Percentiles rank a stretch among this genome's conserved stretches.
Conservation (phyloP, 2,888 invertebrate species). For the Ecdyonurus torrentis region DNA sequence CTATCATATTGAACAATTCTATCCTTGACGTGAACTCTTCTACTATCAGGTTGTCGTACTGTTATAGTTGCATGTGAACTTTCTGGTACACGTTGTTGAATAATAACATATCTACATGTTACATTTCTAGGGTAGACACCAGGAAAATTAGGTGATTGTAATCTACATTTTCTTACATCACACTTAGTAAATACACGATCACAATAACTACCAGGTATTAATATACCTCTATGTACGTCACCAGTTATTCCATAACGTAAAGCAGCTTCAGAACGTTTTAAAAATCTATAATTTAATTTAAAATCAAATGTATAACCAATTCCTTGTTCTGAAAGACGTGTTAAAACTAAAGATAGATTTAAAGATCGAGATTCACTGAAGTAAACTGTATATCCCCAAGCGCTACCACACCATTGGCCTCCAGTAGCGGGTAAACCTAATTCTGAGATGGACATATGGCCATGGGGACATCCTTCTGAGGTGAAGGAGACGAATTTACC, state of each 20-base stretch:
- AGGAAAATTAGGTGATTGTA: slow-evolving; percentile 80
- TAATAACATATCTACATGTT: slow-evolving; percentile 60
- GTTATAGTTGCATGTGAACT: slow-evolving; percentile 59
- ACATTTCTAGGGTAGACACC: slow-evolving; percentile 78
- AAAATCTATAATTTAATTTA: slow-evolving; percentile 69
- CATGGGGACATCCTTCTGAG: slow-evolving; percentile 60
- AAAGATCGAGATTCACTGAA: slow-evolving; percentile 68
- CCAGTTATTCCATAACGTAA: slow-evolving; percentile 61
- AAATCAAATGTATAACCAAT: slow-evolving; percentile 68
- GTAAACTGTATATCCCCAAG: slow-evolving; percentile 71
- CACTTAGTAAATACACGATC: slow-evolving; percentile 66
- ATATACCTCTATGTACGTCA: slow-evolving; percentile 52
- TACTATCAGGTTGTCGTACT: slow-evolving; percentile 54
- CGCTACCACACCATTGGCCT: slow-evolving; percentile 70
- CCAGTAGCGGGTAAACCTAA: slow-evolving; percentile 50
- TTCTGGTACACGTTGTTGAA: slow-evolving; percentile 35
- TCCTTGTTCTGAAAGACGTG: slow-evolving; percentile 40
- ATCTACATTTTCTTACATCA: slow-evolving; percentile 48
- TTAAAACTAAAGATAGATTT: slow-evolving; percentile 53
- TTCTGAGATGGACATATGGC: slow-evolving; percentile 64
- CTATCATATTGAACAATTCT: slow-evolving; percentile 59
- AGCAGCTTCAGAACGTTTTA: slow-evolving; percentile 55
- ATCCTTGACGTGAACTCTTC: slow-evolving; percentile 63
- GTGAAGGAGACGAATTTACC: slow-evolving; percentile 65
- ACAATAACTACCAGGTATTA: slow-evolving; percentile 59